Percentiles rank a stretch among this genome's conserved stretches.
These are phyloP conservation scores for Pristionchus arcanus DNA, from an alignment of 2,888 invertebrate species.

Conservation along the genomic window DNA sequence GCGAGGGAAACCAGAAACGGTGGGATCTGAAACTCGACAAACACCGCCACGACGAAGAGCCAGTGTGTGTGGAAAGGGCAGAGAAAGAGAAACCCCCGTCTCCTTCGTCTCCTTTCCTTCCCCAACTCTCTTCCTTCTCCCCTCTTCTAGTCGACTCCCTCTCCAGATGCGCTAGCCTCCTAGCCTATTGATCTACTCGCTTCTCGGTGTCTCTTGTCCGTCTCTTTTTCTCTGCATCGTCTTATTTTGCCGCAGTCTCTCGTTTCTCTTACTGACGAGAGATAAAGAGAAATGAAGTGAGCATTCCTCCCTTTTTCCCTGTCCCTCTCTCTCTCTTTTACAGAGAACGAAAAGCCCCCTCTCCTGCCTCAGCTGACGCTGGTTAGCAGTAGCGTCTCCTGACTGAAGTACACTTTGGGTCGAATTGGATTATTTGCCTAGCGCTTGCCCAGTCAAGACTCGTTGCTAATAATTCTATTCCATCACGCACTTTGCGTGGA, in stretches of 20 bases:
- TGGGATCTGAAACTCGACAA: neutral
- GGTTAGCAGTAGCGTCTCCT: no score
- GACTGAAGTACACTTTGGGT: no score
- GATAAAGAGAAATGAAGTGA: no score
- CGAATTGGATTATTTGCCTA: no score
- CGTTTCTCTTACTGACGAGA: neutral
- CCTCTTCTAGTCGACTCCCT: neutral
- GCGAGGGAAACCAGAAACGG: neutral
- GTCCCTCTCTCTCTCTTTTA: no score
- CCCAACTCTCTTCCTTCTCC: neutral
- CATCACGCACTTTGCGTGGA: no score
- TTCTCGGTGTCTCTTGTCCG: neutral
- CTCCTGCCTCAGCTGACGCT: no score
- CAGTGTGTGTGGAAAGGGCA: constrained; percentile 38
- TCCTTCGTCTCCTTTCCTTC: neutral
- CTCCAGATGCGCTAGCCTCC: neutral
- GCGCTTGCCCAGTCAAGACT: no score
- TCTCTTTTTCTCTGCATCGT: neutral
- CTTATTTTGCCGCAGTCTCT: neutral
- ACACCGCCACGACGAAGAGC: neutral
- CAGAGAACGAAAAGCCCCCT: no score
- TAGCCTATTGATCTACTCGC: constrained; percentile 10
- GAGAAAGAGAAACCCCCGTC: neutral
- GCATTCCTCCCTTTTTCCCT: no score
- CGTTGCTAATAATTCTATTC: no score